Conservation (phyloP, 2,888 invertebrate species). For the Dasysyrphus tricinctus region DNA sequence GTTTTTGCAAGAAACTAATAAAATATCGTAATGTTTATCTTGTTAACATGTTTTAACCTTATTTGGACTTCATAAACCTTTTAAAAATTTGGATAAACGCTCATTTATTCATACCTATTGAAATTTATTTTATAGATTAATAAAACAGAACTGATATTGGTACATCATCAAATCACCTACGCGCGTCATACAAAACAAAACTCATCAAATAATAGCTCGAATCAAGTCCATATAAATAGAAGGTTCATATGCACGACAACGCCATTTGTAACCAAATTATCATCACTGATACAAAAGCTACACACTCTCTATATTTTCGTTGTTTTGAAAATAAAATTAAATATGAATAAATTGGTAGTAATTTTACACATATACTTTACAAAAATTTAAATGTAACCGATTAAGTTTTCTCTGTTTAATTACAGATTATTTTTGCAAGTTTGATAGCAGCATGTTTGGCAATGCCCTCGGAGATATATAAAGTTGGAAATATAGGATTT, state of each 20-base stretch:
- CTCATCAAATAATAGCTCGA: not conserved
- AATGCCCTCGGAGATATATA: not conserved
- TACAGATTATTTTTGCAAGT: conserved; percentile 13
- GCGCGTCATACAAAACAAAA: not conserved
- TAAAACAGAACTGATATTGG: conserved; percentile 21
- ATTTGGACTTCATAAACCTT: conserved; percentile 36
- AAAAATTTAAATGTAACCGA: conserved; percentile 2
- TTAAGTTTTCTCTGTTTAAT: not conserved
- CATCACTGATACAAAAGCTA: conserved; percentile 6
- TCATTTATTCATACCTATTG: conserved; percentile 53
- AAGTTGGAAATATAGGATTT: not conserved
- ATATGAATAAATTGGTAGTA: conserved; percentile 36
- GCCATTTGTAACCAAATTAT: conserved; percentile 25
- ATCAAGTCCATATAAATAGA: conserved; percentile 23
- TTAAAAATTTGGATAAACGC: conserved; percentile 47
- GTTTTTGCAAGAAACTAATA: conserved; percentile 14
- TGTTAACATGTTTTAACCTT: conserved; percentile 53
- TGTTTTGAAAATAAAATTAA: not conserved
- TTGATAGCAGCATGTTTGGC: conserved; percentile 9
- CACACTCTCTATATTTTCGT: not conserved
- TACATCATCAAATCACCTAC: conserved; percentile 26
- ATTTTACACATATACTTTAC: not conserved
- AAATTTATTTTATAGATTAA: conserved; percentile 23
- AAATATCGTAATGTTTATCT: conserved; percentile 7
- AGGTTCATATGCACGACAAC: not conserved